Evolutionary conservation across 2,113 vertebrate genomes (phyloP).

Genomic region (Oenanthe oenanthe): DNA sequence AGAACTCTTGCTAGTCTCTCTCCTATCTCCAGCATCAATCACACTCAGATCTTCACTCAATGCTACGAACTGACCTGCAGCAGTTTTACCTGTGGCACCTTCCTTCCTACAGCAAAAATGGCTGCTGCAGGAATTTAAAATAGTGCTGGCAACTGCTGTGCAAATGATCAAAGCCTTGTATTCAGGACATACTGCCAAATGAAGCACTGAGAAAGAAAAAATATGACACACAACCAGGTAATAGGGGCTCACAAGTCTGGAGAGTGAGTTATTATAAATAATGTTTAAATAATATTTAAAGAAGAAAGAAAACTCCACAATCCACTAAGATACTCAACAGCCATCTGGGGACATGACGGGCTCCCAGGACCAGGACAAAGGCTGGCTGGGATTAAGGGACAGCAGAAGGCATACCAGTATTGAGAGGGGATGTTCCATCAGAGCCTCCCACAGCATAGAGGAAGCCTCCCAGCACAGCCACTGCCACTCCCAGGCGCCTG

Average conservation of each 20-base stretch:
- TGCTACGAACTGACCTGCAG: not conserved
- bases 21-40: not conserved
- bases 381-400: not conserved
- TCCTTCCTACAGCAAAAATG: not conserved
- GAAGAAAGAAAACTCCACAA: not conserved
- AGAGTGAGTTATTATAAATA: not conserved
- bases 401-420: conserved; percentile 84
- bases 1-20: not conserved
- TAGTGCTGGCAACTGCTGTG: not conserved
- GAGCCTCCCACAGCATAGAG: conserved; percentile 97
- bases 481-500: conserved; percentile 93
- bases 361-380: not conserved
- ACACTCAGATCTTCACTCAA: not conserved
- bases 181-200: not conserved
- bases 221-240: not conserved
- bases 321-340: not conserved
- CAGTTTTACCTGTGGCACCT: not conserved
- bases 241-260: not conserved
- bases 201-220: not conserved
- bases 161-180: not conserved
- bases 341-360: not conserved
- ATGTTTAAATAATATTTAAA: not conserved
- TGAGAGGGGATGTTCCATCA: conserved; percentile 96
- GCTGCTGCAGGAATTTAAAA: not conserved
- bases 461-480: conserved; percentile 94